Evolutionary conservation across 2,888 invertebrate genomes (phyloP).

Genomic region (Drosophila dives): DNA sequence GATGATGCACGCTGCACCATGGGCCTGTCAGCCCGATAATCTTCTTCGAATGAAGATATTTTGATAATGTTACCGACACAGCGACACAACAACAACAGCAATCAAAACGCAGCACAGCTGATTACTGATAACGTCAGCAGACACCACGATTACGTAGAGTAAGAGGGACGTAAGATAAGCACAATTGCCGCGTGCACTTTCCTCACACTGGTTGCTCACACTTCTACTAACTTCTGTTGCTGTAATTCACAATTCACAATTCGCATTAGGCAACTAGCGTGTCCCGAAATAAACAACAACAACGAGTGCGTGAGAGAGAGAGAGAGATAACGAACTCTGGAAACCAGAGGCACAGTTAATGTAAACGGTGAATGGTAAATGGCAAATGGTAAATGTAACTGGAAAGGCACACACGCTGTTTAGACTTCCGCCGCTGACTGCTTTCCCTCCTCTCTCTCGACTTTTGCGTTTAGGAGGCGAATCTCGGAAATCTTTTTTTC

Average conservation of each 20-base stretch:
- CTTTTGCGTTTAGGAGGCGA: conserved; percentile 2
- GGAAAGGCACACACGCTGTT: conserved; percentile 51
- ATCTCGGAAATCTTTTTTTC: conserved; percentile 22
- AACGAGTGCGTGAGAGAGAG: conserved; percentile 11
- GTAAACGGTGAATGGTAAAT: conserved; percentile 54
- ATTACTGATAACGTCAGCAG: conserved; percentile 4
- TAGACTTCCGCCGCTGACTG: conserved; percentile 42
- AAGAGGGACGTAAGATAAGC: conserved; percentile 16
- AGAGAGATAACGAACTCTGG: conserved; percentile 42
- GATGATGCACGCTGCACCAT: conserved; percentile 85
- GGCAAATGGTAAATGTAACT: conserved; percentile 57
- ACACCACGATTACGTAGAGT: conserved; percentile 14
- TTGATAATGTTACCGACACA: conserved; percentile 79
- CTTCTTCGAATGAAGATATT: conserved; percentile 85
- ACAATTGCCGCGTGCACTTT: conserved; percentile 23
- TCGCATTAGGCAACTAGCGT: conserved; percentile 39
- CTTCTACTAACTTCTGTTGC: conserved; percentile 14
- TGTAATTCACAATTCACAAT: conserved; percentile 35
- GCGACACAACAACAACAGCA: conserved; percentile 55
- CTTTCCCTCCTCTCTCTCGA: conserved; percentile 7
- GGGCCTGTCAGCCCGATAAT: conserved; percentile 85
- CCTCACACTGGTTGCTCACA: conserved; percentile 34
- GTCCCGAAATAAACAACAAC: conserved; percentile 10
- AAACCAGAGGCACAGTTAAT: conserved; percentile 50
- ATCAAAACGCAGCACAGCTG: conserved; percentile 39